Evolutionary conservation across 2,113 vertebrate species (phyloP).

Genomic region (Anser brachyrhynchus): DNA sequence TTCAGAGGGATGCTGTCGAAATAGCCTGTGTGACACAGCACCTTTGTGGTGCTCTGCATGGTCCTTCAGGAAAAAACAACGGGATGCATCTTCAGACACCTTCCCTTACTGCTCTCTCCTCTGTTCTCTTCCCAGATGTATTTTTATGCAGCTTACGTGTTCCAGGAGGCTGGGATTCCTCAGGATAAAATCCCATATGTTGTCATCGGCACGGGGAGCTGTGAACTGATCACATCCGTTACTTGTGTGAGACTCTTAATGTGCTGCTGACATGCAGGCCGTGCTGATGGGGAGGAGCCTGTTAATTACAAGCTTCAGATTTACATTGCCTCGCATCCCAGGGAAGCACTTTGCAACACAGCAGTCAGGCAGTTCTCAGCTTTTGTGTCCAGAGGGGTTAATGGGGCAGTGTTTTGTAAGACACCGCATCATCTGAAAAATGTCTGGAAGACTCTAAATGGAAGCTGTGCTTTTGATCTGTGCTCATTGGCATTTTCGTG

Average conservation of each 20-base stretch:
- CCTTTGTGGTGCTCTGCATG: accelerated
- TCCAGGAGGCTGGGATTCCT: slow-evolving; percentile 85
- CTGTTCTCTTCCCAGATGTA: slow-evolving; percentile 81
- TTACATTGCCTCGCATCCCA: neutral
- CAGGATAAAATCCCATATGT: slow-evolving; percentile 82
- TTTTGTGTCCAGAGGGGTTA: neutral
- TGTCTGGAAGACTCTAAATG: neutral
- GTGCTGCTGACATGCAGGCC: neutral
- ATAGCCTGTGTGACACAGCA: neutral
- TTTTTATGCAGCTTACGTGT: slow-evolving; percentile 87
- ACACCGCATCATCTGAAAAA: neutral
- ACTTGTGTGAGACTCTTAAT: slow-evolving; percentile 83
- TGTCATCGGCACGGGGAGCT: slow-evolving; percentile 85
- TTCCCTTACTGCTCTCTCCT: neutral
- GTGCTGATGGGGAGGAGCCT: neutral
- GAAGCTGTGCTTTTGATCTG: neutral
- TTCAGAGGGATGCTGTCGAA: neutral
- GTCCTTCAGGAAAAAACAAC: neutral
- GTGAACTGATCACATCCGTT: slow-evolving; percentile 84
- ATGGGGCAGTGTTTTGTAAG: neutral
- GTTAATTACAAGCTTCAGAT: neutral
- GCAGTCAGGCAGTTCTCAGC: neutral
- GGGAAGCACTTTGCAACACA: neutral
- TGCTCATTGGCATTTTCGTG: neutral
- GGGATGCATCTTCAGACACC: neutral